Evolutionary conservation across 2,113 vertebrate genomes (phyloP).

Genomic region (Neogale vison): DNA sequence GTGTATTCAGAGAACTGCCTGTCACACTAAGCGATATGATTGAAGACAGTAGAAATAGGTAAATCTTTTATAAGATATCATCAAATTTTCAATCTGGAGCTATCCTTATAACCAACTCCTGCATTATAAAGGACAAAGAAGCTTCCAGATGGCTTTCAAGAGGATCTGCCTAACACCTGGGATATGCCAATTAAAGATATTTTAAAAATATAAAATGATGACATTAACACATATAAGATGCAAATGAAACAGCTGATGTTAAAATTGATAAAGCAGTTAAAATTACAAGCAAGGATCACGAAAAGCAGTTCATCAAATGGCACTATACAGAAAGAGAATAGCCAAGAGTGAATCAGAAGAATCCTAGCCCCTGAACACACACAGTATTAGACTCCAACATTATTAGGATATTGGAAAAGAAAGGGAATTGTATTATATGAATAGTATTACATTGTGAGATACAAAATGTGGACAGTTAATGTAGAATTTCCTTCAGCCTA

Average conservation of each 20-base stretch:
- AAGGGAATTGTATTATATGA: not conserved
- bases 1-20: not conserved
- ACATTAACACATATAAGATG: not conserved
- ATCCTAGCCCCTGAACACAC: not conserved
- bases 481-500: not conserved
- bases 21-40: not conserved
- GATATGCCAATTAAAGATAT: not conserved
- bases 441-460: not conserved
- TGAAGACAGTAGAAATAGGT: not conserved
- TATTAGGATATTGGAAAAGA: not conserved
- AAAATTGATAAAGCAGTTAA: conserved; percentile 16
- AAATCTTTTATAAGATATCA: not conserved
- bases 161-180: not conserved
- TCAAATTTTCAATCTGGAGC: not conserved
- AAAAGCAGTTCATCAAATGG: not conserved
- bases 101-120: not conserved
- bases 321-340: not conserved
- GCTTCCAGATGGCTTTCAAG: not conserved
- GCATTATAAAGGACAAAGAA: not conserved
- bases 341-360: not conserved
- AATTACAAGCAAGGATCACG: not conserved
- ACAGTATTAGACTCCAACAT: not conserved
- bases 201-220: not conserved
- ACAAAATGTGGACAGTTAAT: not conserved
- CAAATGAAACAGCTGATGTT: not conserved